Conservation (phyloP, 64 coral and sea anemone genomes). For the Porites australiensis region DNA sequence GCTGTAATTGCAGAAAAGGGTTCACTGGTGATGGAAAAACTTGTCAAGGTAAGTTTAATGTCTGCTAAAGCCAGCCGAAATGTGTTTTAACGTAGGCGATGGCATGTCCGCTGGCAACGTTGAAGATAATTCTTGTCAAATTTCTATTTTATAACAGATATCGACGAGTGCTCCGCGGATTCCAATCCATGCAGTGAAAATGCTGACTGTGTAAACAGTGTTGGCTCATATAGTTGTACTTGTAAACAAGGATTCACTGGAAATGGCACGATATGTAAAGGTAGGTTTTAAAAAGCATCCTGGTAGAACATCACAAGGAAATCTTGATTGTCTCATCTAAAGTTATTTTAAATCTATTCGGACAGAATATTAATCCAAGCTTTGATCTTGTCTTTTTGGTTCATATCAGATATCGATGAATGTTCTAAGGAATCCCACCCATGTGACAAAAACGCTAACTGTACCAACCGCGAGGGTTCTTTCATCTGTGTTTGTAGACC, state of each 20-base stretch:
- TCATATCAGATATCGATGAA: conserved; percentile 76
- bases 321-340: too few species aligned
- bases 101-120: too few species aligned
- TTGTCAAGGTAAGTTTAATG: conserved; percentile 43
- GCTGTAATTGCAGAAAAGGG: conserved; percentile 11
- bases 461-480: conserved; percentile 76
- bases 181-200: conserved; percentile 44
- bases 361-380: background rate
- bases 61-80: background rate
- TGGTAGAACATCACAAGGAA: too few species aligned
- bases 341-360: too few species aligned
- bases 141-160: conserved; percentile 1
- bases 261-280: conserved; percentile 26
- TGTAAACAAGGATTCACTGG: conserved; percentile 70
- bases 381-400: background rate
- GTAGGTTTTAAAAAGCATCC: background rate
- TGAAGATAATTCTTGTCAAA: too few species aligned
- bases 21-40: conserved; percentile 9
- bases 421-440: conserved; percentile 32
- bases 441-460: conserved; percentile 71
- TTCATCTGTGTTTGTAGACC: conserved; percentile 71
- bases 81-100: too few species aligned
- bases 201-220: conserved; percentile 65
- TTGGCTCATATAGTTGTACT: conserved; percentile 65
- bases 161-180: conserved; percentile 29